Conservation (phyloP, 2,888 invertebrate species). For the Apodemia zela region DNA sequence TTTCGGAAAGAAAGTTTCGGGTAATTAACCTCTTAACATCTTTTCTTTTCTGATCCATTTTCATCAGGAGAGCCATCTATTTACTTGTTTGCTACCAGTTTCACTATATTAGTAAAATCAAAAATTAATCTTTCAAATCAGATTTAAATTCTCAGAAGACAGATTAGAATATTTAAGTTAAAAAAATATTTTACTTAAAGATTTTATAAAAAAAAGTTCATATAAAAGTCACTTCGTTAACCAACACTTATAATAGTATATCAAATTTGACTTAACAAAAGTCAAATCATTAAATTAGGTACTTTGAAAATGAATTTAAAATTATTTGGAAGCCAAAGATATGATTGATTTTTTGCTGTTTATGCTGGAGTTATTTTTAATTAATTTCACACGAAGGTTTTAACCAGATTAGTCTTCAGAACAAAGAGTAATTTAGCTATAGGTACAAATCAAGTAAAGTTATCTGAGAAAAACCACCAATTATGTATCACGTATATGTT, state of each 20-base stretch:
- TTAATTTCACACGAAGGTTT: constrained; percentile 2
- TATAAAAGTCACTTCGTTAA: background rate
- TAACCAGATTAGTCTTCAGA: background rate
- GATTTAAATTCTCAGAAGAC: too few relatives aligned
- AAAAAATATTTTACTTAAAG: too few relatives aligned
- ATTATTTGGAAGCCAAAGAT: background rate
- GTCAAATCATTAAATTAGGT: background rate
- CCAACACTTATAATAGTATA: background rate
- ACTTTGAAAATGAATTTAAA: background rate
- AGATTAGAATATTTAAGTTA: too few relatives aligned
- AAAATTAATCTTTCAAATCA: too few relatives aligned
- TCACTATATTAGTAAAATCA: too few relatives aligned
- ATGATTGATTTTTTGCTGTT: constrained; percentile 1
- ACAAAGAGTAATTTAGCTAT: constrained; percentile 5
- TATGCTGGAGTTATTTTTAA: background rate
- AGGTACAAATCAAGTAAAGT: background rate
- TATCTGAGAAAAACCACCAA: background rate
- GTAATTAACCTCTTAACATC: too few relatives aligned
- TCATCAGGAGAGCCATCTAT: too few relatives aligned
- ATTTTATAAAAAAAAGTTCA: too few relatives aligned
- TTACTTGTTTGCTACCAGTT: too few relatives aligned
- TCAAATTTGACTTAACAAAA: background rate
- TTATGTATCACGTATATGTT: too few relatives aligned
- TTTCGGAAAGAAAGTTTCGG: too few relatives aligned
- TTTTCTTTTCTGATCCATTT: too few relatives aligned